These are phyloP conservation scores for Empis livida DNA, from an alignment of 2,888 invertebrate genomes.

Conservation along the genomic window DNA sequence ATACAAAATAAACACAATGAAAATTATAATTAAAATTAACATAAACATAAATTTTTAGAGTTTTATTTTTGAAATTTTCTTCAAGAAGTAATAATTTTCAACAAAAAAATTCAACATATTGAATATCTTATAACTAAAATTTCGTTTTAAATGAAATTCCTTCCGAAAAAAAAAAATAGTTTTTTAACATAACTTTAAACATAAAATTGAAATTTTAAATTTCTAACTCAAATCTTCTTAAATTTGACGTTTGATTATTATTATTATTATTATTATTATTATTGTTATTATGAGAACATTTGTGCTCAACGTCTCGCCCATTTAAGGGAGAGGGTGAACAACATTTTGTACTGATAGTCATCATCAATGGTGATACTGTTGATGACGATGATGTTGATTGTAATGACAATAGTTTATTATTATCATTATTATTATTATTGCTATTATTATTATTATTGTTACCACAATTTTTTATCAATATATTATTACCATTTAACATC, in stretches of 20 bases:
- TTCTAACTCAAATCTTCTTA: constrained; percentile 52
- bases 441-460: constrained; percentile 22
- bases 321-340: constrained; percentile 43
- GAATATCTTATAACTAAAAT: no score
- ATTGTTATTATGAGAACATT: constrained; percentile 9
- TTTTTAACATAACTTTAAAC: constrained; percentile 3
- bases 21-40: no score
- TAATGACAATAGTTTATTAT: constrained; percentile 11
- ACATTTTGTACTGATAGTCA: constrained; percentile 16
- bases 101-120: no score
- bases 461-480: constrained; percentile 36
- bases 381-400: constrained; percentile 12
- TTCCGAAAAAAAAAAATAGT: no score
- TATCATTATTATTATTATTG: constrained; percentile 20
- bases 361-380: constrained; percentile 13
- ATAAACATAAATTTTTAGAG: no score
- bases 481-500: constrained; percentile 11
- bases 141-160: no score
- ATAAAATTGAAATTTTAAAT: constrained; percentile 14
- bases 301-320: constrained; percentile 56
- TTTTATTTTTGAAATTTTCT: no score
- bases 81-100: no score
- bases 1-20: no score
- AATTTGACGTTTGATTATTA: constrained; percentile 9
- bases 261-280: neutral